Evolutionary conservation across 2,888 invertebrate species (phyloP).

Genomic region (Drosophila prostipennis): DNA sequence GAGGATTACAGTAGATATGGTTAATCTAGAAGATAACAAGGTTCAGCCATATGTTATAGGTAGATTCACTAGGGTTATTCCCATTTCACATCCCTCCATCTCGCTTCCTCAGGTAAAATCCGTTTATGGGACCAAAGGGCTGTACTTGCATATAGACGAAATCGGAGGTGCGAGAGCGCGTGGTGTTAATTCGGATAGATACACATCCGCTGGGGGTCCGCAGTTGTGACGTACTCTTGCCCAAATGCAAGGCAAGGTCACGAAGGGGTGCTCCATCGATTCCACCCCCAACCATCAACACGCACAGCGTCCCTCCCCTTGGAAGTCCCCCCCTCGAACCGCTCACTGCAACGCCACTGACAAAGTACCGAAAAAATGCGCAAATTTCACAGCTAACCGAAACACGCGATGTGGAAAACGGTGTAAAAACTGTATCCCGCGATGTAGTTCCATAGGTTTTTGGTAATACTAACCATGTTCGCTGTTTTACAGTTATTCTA

Average conservation of each 20-base stretch:
- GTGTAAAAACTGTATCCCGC: background rate
- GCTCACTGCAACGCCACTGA: slow-evolving; percentile 12
- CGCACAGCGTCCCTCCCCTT: slow-evolving; percentile 3
- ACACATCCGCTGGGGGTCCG: slow-evolving; percentile 14
- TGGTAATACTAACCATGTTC: slow-evolving; percentile 22
- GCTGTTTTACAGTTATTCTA: slow-evolving; percentile 10
- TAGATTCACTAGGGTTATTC: background rate
- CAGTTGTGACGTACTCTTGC: slow-evolving; percentile 11
- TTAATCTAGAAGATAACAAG: background rate
- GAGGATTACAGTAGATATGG: background rate
- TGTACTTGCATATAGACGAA: background rate
- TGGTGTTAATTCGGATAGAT: slow-evolving; percentile 22
- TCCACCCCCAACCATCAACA: background rate
- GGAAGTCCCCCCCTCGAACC: background rate
- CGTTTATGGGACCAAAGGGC: background rate
- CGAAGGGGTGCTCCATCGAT: slow-evolving; percentile 17
- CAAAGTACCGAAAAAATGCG: slow-evolving; percentile 22
- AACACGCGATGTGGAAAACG: slow-evolving; percentile 2
- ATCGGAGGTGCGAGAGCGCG: slow-evolving; percentile 9
- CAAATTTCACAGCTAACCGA: slow-evolving; percentile 12
- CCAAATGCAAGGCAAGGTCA: slow-evolving; percentile 27
- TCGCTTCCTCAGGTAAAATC: background rate
- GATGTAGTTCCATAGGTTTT: background rate
- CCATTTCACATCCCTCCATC: background rate
- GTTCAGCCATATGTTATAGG: background rate